These are phyloP conservation scores for Mesitornis unicolor DNA, from an alignment of 2,113 vertebrate species.

Conservation along the genomic window DNA sequence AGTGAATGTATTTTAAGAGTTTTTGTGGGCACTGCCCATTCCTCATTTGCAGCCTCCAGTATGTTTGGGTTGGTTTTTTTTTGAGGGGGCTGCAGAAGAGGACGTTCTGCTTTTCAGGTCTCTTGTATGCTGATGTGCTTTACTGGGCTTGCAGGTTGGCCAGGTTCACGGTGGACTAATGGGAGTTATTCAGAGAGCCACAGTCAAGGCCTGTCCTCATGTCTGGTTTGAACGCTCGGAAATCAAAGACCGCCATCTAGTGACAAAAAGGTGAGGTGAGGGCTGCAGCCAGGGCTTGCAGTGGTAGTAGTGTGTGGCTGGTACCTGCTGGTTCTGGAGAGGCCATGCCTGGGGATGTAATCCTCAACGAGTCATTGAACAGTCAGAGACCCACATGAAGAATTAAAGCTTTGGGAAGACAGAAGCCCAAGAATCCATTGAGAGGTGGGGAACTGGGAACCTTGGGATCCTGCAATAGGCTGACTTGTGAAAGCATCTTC, in stretches of 20 bases:
- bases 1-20: background rate
- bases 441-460: background rate
- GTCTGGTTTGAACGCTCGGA: constrained; percentile 97
- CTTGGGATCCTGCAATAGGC: background rate
- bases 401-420: background rate
- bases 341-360: rapidly evolving
- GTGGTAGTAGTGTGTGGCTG: rapidly evolving
- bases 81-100: background rate
- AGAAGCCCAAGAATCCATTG: background rate
- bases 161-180: constrained; percentile 91
- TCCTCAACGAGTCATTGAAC: rapidly evolving
- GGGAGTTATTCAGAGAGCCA: constrained; percentile 92
- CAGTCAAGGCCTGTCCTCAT: constrained; percentile 90
- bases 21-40: background rate
- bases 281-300: background rate
- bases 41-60: background rate
- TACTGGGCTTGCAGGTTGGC: constrained; percentile 80
- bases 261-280: constrained; percentile 83
- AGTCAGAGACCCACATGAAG: background rate
- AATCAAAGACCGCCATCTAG: constrained; percentile 89
- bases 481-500: background rate
- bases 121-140: background rate
- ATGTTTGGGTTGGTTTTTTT: background rate
- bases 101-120: background rate
- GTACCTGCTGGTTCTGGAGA: background rate